Evolutionary conservation across 2,797 vertebrate genomes (phyloP), one percentile per base, ranked within the genome.

Genomic region (Tokudaia tokunoshimensis): DNA sequence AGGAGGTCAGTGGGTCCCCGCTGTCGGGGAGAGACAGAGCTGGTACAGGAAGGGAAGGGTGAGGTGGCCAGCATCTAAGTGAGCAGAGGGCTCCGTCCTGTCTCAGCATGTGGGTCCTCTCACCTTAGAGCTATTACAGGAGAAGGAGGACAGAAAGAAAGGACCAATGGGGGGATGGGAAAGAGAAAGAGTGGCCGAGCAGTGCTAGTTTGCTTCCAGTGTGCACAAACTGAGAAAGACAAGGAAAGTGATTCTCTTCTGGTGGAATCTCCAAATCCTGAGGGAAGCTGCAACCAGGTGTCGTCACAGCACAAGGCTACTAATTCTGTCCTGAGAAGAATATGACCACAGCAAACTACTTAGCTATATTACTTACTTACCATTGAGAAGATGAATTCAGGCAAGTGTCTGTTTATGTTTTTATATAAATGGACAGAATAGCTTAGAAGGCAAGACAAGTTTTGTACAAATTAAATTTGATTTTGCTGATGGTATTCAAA

Each of bases 381-480:
- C 20, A 80, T 20, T 37, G 50, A 94, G 34, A 88, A 94, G 81
- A 87, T 47, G 63, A 70, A 80, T 70, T 83, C 20, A 76, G 29
- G n/a, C n/a, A 57, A 65, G 55, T 59, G 37, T 41, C 15, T 80
- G 76, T 47, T 80, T 81, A 84, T 57, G 22, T 72, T 87, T 75
- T 52, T 80, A 87, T 47, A 80, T n/a, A 29, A 84, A 20, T 57
- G 80, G 9, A 88, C 70, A 92, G n/a, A 81, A 34, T 57, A 76
- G 34, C 34, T 89, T 91, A 52, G 86, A 72, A 76, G 34, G 37
- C 57, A 88, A 76, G 63, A 70, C 24, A 50, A 2, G 59, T 55
- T 70, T 92, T 65, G 72, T 89, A 34, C 50, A 92, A 95, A 94
- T 85, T 89, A 78, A 81, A 74, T 81, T 15, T 41, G 41, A 86